Conservation (phyloP, 1,140 invertebrate genomes). For the Thalassaphorura encarpata region DNA sequence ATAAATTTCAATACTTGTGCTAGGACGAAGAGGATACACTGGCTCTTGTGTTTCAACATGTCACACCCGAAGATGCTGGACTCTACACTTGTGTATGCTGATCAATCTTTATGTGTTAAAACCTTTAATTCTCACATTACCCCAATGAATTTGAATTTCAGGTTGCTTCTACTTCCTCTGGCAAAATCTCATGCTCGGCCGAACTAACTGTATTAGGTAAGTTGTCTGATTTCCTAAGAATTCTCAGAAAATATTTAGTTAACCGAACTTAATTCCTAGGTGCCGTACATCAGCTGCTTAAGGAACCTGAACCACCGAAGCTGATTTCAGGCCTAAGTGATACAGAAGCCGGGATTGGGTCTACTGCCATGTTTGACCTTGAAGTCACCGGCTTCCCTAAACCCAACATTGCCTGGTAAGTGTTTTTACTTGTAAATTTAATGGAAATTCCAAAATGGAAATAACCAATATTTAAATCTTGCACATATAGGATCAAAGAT, state of each 20-base stretch:
- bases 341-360: slow-evolving; percentile 66
- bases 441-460: not conserved
- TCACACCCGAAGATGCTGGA: slow-evolving; percentile 84
- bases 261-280: no score
- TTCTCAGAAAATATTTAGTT: no score
- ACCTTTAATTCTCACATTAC: no score
- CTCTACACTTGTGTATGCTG: slow-evolving; percentile 38
- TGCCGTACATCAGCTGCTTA: slow-evolving; percentile 63
- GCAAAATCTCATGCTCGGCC: slow-evolving; percentile 86
- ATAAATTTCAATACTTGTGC: not conserved
- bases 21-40: slow-evolving; percentile 82
- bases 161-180: slow-evolving; percentile 80
- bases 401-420: slow-evolving; percentile 72
- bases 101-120: no score
- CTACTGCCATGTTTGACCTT: slow-evolving; percentile 89
- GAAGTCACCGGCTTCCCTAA: slow-evolving; percentile 89
- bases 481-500: slow-evolving; percentile 72
- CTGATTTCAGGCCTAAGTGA: slow-evolving; percentile 55
- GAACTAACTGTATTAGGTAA: slow-evolving; percentile 88
- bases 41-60: slow-evolving; percentile 84
- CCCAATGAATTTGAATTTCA: slow-evolving; percentile 42
- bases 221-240: no score
- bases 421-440: not conserved
- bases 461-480: slow-evolving; percentile 33
- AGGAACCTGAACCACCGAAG: slow-evolving; percentile 68